A percentile compares a stretch with the other conserved stretches of the same genome.
phyloP scores from a whole-genome alignment of 2,888 invertebrate species.

The Ametastegia equiseti region DNA sequence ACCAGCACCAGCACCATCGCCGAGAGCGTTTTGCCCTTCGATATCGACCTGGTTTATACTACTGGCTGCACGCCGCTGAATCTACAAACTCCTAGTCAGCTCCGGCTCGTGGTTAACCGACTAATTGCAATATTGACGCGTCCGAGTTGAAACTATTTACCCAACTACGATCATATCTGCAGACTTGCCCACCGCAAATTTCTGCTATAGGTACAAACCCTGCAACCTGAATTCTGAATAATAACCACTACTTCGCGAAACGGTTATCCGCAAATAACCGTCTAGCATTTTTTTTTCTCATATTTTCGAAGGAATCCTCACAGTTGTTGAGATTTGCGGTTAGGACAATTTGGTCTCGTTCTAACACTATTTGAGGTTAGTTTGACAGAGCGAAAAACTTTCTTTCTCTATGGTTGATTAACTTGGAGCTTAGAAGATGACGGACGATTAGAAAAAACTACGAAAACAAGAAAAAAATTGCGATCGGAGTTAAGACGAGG shows the following conservation, averaged over 20 bases:
- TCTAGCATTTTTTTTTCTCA: too few species aligned
- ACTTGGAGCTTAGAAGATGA: too few species aligned
- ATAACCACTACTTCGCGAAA: neutral
- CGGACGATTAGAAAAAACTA: too few species aligned
- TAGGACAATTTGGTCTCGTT: neutral
- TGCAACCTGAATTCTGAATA: too few species aligned
- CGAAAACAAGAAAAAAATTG: too few species aligned
- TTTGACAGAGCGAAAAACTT: too few species aligned
- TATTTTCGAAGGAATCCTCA: too few species aligned
- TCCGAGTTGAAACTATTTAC: conserved; percentile 65
- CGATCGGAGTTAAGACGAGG: too few species aligned
- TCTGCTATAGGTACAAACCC: neutral
- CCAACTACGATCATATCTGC: conserved; percentile 66
- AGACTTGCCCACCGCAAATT: neutral
- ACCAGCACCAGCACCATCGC: neutral
- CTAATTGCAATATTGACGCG: conserved; percentile 73
- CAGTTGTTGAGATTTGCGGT: neutral
- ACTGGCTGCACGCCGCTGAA: conserved; percentile 9
- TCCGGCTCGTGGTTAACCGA: conserved; percentile 67
- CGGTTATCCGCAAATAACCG: neutral
- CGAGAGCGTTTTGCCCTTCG: neutral
- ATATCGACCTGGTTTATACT: conserved; percentile 16
- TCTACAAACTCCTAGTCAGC: conserved; percentile 41
- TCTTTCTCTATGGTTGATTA: too few species aligned
- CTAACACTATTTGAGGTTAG: neutral